phyloP scores from a whole-genome alignment of 1,140 invertebrate genomes.

The Drosophila lowei region DNA sequence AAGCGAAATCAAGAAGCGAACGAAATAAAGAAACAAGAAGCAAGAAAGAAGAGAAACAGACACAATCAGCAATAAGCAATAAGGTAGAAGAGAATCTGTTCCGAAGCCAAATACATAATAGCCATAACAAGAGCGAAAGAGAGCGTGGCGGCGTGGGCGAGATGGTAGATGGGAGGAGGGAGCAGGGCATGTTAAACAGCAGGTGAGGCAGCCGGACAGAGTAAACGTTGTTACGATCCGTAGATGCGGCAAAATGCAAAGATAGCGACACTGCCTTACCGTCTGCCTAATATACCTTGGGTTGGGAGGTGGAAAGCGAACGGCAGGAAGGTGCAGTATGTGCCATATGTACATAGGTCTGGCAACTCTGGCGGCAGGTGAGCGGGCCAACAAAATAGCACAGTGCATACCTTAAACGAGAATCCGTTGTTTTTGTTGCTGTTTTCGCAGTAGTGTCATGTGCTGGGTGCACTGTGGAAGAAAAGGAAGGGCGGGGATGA shows the following conservation, averaged over 20 bases:
- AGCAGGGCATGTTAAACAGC: no score
- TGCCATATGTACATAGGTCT: constrained; percentile 21
- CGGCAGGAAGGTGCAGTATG: not conserved
- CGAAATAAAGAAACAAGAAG: constrained; percentile 10
- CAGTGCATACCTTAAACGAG: constrained; percentile 24
- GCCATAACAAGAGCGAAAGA: constrained; percentile 24
- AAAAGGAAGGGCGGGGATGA: not conserved
- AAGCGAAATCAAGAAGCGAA: constrained; percentile 12
- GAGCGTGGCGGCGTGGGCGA: not conserved
- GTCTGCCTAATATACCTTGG: no score
- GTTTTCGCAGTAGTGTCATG: constrained; percentile 6
- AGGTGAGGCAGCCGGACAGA: not conserved
- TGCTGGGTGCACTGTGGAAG: not conserved
- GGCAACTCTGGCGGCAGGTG: constrained; percentile 23
- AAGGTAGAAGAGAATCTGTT: constrained; percentile 29
- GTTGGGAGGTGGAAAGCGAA: not conserved
- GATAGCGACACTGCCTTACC: no score
- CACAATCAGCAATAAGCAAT: constrained; percentile 38
- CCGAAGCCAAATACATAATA: constrained; percentile 38
- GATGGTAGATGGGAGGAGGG: not conserved
- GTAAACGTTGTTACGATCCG: no score
- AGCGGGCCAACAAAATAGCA: constrained; percentile 12
- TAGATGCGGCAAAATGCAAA: no score
- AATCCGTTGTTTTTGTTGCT: constrained; percentile 9
- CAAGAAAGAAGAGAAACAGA: constrained; percentile 26